These are phyloP conservation scores for Drosophila insularis DNA, from an alignment of 1,140 invertebrate species.

Conservation along the genomic window DNA sequence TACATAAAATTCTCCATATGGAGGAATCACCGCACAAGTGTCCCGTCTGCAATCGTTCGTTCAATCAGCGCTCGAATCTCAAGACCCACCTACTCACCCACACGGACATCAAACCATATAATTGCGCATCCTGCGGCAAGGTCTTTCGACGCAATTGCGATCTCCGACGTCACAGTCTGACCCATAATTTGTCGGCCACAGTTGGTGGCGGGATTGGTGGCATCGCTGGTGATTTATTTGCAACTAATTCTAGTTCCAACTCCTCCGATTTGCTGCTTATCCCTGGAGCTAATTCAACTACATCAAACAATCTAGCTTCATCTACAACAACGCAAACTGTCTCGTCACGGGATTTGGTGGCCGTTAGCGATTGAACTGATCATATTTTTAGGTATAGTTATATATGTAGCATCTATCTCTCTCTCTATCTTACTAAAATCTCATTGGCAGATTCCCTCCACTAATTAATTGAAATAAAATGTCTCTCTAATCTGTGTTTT, in stretches of 20 bases:
- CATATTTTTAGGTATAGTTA: background rate
- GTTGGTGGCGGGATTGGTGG: conserved; percentile 52
- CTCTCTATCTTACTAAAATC: conserved; percentile 33
- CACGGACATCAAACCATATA: conserved; percentile 97
- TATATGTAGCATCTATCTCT: background rate
- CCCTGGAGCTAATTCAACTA: conserved; percentile 16
- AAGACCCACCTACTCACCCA: conserved; percentile 97
- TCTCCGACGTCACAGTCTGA: conserved; percentile 91
- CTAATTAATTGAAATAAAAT: conserved; percentile 16
- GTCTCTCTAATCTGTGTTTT: conserved; percentile 62
- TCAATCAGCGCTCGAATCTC: conserved; percentile 95
- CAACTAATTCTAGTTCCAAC: conserved; percentile 40
- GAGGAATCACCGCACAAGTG: conserved; percentile 96
- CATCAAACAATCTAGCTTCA: background rate
- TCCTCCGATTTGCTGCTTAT: conserved; percentile 42
- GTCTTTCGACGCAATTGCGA: conserved; percentile 94
- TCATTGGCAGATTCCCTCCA: conserved; percentile 75
- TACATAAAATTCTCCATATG: conserved; percentile 96
- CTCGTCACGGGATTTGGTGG: conserved; percentile 54
- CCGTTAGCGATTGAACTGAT: conserved; percentile 64
- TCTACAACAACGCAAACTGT: conserved; percentile 31
- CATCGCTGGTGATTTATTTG: conserved; percentile 57
- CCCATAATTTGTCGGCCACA: conserved; percentile 89
- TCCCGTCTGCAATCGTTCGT: conserved; percentile 93
- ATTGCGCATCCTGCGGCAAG: conserved; percentile 94